Conservation (phyloP, 92 coral and sea anemone species). For the Diadumene lineata region DNA sequence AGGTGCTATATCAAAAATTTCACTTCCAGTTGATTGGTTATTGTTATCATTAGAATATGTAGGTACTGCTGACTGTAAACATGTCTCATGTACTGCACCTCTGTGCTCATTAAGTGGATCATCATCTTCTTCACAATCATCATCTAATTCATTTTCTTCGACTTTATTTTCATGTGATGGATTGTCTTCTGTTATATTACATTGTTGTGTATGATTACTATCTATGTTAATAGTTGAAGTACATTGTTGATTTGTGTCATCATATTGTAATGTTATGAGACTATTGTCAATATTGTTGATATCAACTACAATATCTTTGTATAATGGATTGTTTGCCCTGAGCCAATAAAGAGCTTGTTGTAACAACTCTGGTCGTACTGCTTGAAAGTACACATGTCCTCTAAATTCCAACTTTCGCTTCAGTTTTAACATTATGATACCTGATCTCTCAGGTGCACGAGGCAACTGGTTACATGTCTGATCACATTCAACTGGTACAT, state of each 20-base stretch:
- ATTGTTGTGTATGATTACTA: neutral
- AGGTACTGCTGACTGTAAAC: conserved; percentile 60
- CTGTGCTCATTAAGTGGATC: conserved; percentile 58
- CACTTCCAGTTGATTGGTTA: conserved; percentile 47
- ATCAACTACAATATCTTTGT: conserved; percentile 31
- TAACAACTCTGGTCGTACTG: conserved; percentile 54
- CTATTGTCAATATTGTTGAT: conserved; percentile 34
- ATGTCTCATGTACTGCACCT: conserved; percentile 53
- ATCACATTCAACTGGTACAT: conserved; percentile 75
- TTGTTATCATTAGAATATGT: conserved; percentile 45
- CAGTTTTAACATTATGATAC: conserved; percentile 49
- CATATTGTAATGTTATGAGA: conserved; percentile 15
- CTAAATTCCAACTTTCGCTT: conserved; percentile 59
- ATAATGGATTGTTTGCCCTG: conserved; percentile 33
- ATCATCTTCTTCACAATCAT: conserved; percentile 45
- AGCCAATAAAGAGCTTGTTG: conserved; percentile 45
- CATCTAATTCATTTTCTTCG: too few relatives aligned
- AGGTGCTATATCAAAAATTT: conserved; percentile 52
- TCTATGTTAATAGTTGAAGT: neutral
- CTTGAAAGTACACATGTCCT: conserved; percentile 68
- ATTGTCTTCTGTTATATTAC: conserved; percentile 8
- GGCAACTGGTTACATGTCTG: conserved; percentile 58
- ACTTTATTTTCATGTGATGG: conserved; percentile 9
- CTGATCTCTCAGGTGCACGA: conserved; percentile 65
- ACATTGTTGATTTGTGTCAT: neutral